phyloP scores from a whole-genome alignment of 2,113 vertebrate genomes.

The Stictonetta naevosa region DNA sequence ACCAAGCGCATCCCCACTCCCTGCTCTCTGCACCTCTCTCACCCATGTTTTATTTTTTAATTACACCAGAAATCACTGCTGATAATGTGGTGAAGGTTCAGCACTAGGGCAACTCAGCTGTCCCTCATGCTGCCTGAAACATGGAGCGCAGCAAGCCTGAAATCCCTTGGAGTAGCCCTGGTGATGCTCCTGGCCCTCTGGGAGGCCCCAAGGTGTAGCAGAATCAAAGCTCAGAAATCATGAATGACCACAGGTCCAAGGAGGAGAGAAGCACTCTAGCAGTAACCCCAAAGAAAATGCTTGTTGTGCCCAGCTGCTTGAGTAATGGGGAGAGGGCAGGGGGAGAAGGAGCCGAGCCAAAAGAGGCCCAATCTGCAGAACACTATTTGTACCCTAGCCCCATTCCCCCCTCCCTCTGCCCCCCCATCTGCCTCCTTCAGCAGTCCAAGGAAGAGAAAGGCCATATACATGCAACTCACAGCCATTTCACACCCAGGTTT shows the following conservation, averaged over 20 bases:
- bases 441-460: neutral
- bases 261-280: neutral
- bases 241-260: fast-evolving
- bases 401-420: neutral
- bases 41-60: no score
- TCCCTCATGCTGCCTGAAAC: neutral
- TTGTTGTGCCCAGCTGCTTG: neutral
- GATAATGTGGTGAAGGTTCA: neutral
- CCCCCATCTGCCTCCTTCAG: fast-evolving
- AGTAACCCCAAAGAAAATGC: neutral
- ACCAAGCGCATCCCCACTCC: neutral
- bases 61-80: neutral
- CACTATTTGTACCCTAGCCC: neutral
- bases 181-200: fast-evolving
- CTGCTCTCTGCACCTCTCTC: neutral
- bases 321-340: no score
- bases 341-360: no score
- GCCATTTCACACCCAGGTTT: neutral
- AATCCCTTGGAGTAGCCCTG: neutral
- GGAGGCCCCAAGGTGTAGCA: neutral
- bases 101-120: fast-evolving
- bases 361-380: neutral
- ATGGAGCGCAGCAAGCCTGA: neutral
- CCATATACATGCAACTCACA: fast-evolving
- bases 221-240: fast-evolving